Base-by-base conservation (phyloP, 1,140 invertebrate genomes). In the Penaeus vannamei region DNA sequence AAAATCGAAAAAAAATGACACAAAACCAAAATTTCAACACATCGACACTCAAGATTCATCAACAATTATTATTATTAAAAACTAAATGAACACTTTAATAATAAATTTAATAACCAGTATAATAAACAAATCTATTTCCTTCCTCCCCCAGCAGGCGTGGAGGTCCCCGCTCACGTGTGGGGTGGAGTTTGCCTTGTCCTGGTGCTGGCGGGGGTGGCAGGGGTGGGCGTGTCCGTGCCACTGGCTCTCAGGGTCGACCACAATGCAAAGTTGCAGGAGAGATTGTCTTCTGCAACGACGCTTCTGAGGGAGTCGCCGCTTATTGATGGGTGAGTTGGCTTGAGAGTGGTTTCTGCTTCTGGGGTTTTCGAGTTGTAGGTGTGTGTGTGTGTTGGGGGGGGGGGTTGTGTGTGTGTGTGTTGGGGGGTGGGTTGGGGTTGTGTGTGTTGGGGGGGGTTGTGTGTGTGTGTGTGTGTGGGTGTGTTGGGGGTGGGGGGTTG, bases 311-410 rank as follows among this genome's bases (percentile, higher is more conserved):
- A 95, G 93, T 94, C 94, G 92, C 95, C 95, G 91, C 93, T 95
- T 86, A 94, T 95, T 92, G 95, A 95, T 93, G 97, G 97, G 95
- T 95, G 92, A 93, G 92, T 92, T 14, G 29, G 76, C 20, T 17
- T 76, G 32, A 61, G 42, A 26, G 60, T 14, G 36, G 36, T 42
- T 42, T 42, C 1, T 53, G 5, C 12, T 17, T 53, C n/a, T n/a
- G n/a, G n/a, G 53, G 5, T 53, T 53, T 1, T 53, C 0, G 12
- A 12, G 53, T 10, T 53, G 53, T 53, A 53, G 10, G 53, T 53
- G 53, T 53, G 14, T 53, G 17, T 12, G 53, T 53, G 53, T 53
- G 10, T 53, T 46, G 42, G 42, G 42, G 42, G 10, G 42, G 3
- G 42, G 10, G 42, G 10, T 10, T 46, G 10, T 46, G 10, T 10